These are phyloP conservation scores for Melanerpes aurifrons DNA, from an alignment of 2,113 vertebrate species.

Conservation along the genomic window DNA sequence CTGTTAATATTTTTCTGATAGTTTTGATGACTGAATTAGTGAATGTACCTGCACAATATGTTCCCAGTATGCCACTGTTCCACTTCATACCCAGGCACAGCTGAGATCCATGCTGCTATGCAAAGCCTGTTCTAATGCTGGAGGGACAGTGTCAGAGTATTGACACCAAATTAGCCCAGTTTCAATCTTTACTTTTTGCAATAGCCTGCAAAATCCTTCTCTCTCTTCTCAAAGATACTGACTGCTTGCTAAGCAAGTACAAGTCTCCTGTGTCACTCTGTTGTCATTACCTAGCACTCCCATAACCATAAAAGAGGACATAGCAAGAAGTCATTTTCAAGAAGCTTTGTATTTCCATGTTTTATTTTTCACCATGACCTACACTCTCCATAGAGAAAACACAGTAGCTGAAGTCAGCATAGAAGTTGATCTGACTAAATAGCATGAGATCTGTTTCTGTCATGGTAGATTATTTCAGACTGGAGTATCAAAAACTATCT, in stretches of 20 bases:
- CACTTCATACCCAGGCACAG: background rate
- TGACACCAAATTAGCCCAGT: background rate
- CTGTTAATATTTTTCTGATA: conserved; percentile 8
- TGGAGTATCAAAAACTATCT: background rate
- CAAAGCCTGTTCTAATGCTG: background rate
- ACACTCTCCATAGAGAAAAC: background rate
- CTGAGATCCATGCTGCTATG: background rate
- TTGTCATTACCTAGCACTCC: background rate
- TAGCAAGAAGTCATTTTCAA: background rate
- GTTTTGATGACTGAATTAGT: background rate
- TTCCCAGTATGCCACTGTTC: background rate
- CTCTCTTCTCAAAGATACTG: background rate
- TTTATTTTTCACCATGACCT: background rate
- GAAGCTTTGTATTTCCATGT: background rate
- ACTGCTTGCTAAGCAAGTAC: background rate
- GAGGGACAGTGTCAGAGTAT: background rate
- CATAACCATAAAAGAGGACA: background rate
- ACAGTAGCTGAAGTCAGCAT: background rate
- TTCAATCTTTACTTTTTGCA: background rate
- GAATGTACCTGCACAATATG: background rate
- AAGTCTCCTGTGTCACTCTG: background rate
- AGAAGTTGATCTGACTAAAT: background rate
- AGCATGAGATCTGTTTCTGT: background rate
- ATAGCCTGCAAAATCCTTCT: background rate
- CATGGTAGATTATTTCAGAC: background rate